Conservation (phyloP, 2,113 vertebrate species). For the Cacatua alba region DNA sequence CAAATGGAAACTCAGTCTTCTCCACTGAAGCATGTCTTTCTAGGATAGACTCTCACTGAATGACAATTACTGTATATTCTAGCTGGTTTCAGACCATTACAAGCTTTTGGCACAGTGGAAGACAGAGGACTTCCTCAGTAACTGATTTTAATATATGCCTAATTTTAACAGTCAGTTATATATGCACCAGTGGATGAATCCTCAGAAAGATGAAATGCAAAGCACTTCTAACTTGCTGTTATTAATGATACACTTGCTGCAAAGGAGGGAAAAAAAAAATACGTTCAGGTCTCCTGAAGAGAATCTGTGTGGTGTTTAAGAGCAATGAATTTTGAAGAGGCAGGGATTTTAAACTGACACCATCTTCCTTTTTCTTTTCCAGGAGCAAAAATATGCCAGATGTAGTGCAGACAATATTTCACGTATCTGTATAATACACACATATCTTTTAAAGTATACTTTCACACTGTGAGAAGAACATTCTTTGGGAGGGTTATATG, state of each 20-base stretch:
- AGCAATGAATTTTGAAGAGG: conserved; percentile 64
- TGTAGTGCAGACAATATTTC: conserved; percentile 6
- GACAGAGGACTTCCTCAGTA: conserved; percentile 85
- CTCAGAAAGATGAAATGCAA: conserved; percentile 84
- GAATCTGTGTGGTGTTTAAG: conserved; percentile 44
- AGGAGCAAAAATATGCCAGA: not conserved
- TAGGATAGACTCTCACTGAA: conserved; percentile 89
- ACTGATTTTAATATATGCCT: conserved; percentile 89
- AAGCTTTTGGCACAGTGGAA: conserved; percentile 81
- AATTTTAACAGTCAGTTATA: conserved; percentile 88
- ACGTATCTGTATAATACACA: not conserved
- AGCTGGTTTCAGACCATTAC: conserved; percentile 84
- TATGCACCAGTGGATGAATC: conserved; percentile 80
- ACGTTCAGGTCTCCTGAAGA: conserved; percentile 58
- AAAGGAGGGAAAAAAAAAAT: conserved; percentile 44
- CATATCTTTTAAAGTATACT: not conserved
- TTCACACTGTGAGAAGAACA: not conserved
- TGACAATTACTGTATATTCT: conserved; percentile 93
- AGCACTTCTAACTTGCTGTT: conserved; percentile 83
- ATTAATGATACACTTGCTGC: conserved; percentile 84
- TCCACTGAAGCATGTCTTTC: conserved; percentile 94
- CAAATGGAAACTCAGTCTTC: conserved; percentile 94
- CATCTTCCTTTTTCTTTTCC: not conserved
- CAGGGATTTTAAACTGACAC: conserved; percentile 28
- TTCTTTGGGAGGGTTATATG: not conserved